A percentile compares a stretch with the other conserved stretches of the same genome.
Conservation (phyloP, 2,888 invertebrate genomes). For the Choreutis nemorana region DNA sequence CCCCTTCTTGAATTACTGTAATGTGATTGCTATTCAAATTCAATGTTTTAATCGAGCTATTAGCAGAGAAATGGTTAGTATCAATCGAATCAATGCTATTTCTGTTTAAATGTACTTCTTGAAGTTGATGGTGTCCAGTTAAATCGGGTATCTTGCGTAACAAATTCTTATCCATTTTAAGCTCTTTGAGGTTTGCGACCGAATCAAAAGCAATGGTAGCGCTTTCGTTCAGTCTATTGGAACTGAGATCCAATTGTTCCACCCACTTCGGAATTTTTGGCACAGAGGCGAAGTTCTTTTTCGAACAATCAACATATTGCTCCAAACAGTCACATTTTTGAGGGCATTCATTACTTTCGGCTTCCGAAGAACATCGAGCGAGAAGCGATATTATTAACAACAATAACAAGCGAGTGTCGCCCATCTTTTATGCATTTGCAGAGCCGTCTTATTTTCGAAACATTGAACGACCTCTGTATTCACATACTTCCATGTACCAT, state of each 20-base stretch:
- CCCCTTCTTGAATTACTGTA: conserved; percentile 71
- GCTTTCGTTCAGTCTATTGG: conserved; percentile 50
- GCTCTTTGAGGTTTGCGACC: conserved; percentile 33
- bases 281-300: conserved; percentile 72
- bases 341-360: conserved; percentile 67
- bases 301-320: conserved; percentile 78
- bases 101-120: conserved; percentile 69
- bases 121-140: conserved; percentile 53
- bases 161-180: conserved; percentile 66
- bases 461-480: too few relatives aligned
- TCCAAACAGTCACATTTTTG: conserved; percentile 76
- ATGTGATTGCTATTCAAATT: conserved; percentile 72
- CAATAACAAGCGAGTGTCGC: conserved; percentile 53
- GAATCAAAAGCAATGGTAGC: conserved; percentile 38
- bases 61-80: conserved; percentile 65
- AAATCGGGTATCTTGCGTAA: conserved; percentile 66
- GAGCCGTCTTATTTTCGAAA: conserved; percentile 29
- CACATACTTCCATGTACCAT: conserved; percentile 49
- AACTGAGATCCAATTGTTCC: conserved; percentile 73
- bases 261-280: conserved; percentile 82
- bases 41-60: conserved; percentile 50
- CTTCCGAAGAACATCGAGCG: conserved; percentile 26
- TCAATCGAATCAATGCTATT: conserved; percentile 68
- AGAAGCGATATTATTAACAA: conserved; percentile 32
- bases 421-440: conserved; percentile 58